Percentiles rank a stretch among this genome's conserved stretches.
Conservation (phyloP, 2,113 vertebrate genomes). For the Panurus biarmicus region DNA sequence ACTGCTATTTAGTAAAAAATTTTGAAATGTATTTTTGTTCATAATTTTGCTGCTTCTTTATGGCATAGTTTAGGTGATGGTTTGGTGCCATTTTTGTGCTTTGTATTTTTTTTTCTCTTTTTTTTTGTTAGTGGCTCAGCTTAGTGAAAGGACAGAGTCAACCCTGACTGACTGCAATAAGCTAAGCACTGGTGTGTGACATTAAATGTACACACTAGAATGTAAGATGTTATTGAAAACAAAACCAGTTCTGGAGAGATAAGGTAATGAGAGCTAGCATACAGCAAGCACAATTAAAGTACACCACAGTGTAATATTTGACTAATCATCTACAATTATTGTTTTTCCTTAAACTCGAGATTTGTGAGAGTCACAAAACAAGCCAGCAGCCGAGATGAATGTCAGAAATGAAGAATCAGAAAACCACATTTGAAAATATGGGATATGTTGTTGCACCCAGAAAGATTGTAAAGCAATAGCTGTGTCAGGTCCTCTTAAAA, state of each 20-base stretch:
- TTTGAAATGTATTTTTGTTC: neutral
- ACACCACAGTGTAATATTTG: neutral
- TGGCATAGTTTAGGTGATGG: neutral
- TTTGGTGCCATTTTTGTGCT: fast-evolving
- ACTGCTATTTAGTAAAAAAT: neutral
- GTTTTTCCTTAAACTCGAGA: neutral
- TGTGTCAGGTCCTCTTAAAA: conserved; percentile 58
- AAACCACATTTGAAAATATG: neutral
- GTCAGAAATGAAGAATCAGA: neutral
- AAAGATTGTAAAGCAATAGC: conserved; percentile 32
- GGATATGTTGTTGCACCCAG: neutral
- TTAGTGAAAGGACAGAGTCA: neutral
- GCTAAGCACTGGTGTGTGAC: conserved; percentile 27
- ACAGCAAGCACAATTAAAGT: neutral
- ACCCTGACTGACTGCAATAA: conserved; percentile 15
- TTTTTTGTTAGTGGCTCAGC: neutral
- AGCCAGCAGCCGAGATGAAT: neutral
- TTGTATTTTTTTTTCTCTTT: neutral
- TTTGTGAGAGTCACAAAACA: neutral
- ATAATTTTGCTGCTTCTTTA: neutral
- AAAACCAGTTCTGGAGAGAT: conserved; percentile 14
- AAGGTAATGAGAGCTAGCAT: neutral
- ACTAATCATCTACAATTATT: neutral
- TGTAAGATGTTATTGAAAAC: conserved; percentile 33
- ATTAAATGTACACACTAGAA: conserved; percentile 45